phyloP scores from a whole-genome alignment of 2,888 invertebrate species.

The Pecten maximus region DNA sequence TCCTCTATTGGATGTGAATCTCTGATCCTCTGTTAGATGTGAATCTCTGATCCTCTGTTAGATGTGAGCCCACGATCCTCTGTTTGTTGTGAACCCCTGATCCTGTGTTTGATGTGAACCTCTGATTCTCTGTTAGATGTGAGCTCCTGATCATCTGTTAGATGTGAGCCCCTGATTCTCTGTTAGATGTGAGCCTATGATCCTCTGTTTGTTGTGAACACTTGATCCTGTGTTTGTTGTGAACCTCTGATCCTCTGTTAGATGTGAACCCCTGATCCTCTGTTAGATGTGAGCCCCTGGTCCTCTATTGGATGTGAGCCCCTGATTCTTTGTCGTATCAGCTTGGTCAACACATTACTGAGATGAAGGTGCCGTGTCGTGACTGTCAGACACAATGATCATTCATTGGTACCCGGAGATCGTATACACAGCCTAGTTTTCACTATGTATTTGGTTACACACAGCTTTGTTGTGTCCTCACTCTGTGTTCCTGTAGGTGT shows the following conservation, averaged over 20 bases:
- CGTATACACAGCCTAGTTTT: not conserved
- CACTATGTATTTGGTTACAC: slow-evolving; percentile 19
- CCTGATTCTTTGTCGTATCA: not conserved
- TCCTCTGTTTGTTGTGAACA: not conserved
- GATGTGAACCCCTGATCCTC: not conserved
- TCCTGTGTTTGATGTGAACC: not conserved
- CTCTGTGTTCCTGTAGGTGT: not conserved
- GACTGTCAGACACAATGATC: not conserved
- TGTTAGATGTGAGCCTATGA: not conserved
- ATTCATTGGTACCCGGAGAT: not conserved
- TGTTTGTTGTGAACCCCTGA: not conserved
- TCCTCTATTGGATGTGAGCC: not conserved
- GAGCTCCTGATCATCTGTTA: not conserved
- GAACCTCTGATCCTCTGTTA: not conserved
- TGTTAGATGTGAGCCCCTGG: not conserved
- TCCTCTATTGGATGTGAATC: not conserved
- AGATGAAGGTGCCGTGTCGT: not conserved
- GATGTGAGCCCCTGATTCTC: not conserved
- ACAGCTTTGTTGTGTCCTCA: not conserved
- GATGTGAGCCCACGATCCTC: not conserved
- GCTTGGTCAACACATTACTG: not conserved
- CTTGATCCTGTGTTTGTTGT: not conserved
- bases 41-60: not conserved
- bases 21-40: not conserved
- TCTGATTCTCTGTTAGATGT: not conserved